A percentile compares a stretch with the other conserved stretches of the same genome.
Evolutionary conservation across 2,888 invertebrate genomes (phyloP).

Genomic region (Acrocyrtus sp.): DNA sequence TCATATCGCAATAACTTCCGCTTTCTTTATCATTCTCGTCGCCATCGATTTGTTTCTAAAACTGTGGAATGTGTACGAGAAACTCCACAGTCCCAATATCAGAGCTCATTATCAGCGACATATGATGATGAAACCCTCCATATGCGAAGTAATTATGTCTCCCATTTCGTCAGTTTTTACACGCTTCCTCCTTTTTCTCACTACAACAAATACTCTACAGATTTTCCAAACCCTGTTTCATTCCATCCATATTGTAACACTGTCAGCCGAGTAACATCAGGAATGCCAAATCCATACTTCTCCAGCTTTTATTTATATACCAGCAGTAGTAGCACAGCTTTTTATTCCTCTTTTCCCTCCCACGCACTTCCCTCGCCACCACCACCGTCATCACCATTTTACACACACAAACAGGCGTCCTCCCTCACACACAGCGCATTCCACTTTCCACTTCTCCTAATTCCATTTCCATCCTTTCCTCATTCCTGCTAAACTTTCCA

Average conservation of each 20-base stretch:
- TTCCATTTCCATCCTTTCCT: neutral
- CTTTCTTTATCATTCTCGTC: neutral
- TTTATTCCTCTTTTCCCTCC: neutral
- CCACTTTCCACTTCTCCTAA: too few relatives aligned
- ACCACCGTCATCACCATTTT: neutral
- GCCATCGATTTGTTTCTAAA: too few relatives aligned
- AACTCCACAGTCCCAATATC: neutral
- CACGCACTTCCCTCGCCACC: neutral
- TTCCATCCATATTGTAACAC: neutral
- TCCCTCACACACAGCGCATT: too few relatives aligned
- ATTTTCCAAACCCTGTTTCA: neutral
- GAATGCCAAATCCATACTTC: neutral
- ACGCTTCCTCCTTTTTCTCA: neutral
- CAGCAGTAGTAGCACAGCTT: neutral
- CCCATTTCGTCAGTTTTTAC: slow-evolving; percentile 3
- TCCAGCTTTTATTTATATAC: neutral
- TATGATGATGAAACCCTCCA: slow-evolving; percentile 11
- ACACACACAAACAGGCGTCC: too few relatives aligned
- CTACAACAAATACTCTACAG: neutral
- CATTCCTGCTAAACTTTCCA: too few relatives aligned
- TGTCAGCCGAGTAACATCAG: neutral
- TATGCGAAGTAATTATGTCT: slow-evolving; percentile 15
- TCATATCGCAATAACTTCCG: neutral
- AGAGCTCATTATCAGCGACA: neutral
- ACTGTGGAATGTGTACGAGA: neutral